Evolutionary conservation across 2,888 invertebrate genomes (phyloP).

Genomic region (Ectemnius cavifrons): DNA sequence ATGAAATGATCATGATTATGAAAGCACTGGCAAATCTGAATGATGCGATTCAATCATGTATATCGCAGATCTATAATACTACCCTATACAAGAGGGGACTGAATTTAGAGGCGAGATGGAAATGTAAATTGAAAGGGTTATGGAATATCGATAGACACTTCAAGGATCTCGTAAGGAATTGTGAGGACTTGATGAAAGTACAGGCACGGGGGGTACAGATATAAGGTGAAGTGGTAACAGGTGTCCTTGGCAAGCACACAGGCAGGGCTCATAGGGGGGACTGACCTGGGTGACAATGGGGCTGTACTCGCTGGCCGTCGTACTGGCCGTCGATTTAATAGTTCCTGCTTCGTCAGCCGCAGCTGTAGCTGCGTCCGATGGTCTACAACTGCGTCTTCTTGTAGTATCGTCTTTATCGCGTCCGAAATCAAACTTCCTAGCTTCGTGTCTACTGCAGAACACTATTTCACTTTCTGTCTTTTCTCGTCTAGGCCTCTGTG

Average conservation of each 20-base stretch:
- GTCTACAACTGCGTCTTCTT: conserved; percentile 78
- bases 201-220: conserved; percentile 37
- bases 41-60: too few species aligned
- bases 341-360: conserved; percentile 70
- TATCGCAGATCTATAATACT: too few species aligned
- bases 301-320: conserved; percentile 76
- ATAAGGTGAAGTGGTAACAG: conserved; percentile 47
- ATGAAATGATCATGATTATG: too few species aligned
- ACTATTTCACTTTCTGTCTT: conserved; percentile 94
- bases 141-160: conserved; percentile 51
- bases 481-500: conserved; percentile 86
- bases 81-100: neutral
- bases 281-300: conserved; percentile 76
- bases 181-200: conserved; percentile 29
- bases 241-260: conserved; percentile 63
- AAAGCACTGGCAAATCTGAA: too few species aligned
- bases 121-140: neutral
- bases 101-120: neutral
- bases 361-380: conserved; percentile 73
- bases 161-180: conserved; percentile 14
- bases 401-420: conserved; percentile 65
- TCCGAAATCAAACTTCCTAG: conserved; percentile 78
- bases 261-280: conserved; percentile 67
- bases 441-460: conserved; percentile 82
- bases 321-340: conserved; percentile 75